Evolutionary conservation across 2,797 vertebrate genomes (phyloP).

Genomic region (Mormyrus proboscirostris): DNA sequence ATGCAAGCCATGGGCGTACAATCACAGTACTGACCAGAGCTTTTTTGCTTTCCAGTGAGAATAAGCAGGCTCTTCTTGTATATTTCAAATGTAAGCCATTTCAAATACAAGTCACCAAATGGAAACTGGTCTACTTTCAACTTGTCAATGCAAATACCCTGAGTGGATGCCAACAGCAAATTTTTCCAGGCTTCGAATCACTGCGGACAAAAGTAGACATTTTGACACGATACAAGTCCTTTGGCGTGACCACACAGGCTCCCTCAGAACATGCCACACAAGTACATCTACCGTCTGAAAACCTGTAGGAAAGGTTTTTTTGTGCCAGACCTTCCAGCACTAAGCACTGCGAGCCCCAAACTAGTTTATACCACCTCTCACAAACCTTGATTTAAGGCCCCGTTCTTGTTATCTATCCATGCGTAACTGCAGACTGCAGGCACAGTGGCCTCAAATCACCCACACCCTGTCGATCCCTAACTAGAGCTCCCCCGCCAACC

Average conservation of each 20-base stretch:
- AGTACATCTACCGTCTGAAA: not conserved
- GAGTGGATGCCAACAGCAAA: not conserved
- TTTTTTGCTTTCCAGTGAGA: not conserved
- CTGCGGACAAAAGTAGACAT: not conserved
- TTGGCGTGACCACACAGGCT: not conserved
- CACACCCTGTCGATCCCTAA: not conserved
- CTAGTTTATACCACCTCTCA: not conserved
- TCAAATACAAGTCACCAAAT: not conserved
- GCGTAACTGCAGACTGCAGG: not conserved
- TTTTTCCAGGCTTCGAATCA: not conserved
- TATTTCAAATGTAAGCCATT: not conserved
- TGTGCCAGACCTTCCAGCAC: not conserved
- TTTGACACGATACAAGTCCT: not conserved
- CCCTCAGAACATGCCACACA: not conserved
- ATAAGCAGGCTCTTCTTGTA: not conserved
- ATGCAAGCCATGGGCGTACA: not conserved
- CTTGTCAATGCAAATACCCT: not conserved
- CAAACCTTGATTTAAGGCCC: not conserved
- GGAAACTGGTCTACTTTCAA: not conserved
- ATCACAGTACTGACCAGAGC: not conserved
- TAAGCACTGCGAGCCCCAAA: not conserved
- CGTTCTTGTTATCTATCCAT: not conserved
- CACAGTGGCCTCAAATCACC: not conserved
- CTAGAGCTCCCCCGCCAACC: not conserved
- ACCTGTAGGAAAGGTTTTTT: not conserved